These are phyloP conservation scores for Rynchops niger DNA, from an alignment of 2,113 vertebrate species.

Conservation along the genomic window DNA sequence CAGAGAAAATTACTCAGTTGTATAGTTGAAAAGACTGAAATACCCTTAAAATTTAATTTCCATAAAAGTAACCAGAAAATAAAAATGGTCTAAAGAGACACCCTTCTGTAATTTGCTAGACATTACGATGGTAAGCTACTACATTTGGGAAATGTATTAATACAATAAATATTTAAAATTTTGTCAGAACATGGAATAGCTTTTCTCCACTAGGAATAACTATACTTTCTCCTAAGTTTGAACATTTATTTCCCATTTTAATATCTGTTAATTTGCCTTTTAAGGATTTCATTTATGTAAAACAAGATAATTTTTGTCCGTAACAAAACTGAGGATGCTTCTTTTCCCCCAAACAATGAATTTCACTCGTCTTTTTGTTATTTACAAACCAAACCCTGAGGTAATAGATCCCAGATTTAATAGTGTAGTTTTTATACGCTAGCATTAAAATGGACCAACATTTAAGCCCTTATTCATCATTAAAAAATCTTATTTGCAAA, in stretches of 20 bases:
- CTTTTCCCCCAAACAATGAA: neutral
- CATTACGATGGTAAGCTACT: neutral
- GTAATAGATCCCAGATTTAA: neutral
- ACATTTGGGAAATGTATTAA: neutral
- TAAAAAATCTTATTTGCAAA: neutral
- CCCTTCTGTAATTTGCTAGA: neutral
- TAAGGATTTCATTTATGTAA: neutral
- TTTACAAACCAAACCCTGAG: neutral
- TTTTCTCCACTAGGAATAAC: neutral
- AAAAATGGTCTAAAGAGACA: neutral
- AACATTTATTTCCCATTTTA: neutral
- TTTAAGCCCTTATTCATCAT: neutral
- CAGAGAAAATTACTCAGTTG: slow-evolving; percentile 43
- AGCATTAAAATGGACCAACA: neutral
- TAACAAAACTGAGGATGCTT: neutral
- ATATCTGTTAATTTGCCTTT: neutral
- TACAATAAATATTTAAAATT: neutral
- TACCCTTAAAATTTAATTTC: neutral
- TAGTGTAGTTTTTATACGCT: neutral
- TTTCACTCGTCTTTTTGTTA: neutral
- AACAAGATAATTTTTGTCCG: neutral
- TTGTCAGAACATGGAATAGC: neutral
- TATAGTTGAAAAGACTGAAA: slow-evolving; percentile 11
- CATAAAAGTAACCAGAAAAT: neutral
- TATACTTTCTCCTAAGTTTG: neutral